Base-by-base conservation (phyloP, 2,113 vertebrate species). In the Grammomys surdaster region DNA sequence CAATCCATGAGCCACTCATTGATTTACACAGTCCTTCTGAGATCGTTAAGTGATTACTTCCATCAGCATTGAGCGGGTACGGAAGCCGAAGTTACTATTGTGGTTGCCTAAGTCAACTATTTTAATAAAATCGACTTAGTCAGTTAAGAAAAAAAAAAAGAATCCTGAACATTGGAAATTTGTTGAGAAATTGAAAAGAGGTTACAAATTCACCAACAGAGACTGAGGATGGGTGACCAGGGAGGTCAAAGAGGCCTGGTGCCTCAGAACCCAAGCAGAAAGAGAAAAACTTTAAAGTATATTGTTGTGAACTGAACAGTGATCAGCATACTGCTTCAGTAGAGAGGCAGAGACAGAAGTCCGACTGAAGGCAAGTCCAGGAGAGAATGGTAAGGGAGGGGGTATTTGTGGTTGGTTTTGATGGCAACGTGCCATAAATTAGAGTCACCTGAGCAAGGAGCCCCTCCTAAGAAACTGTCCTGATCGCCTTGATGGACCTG, bases 111-210 rank as follows among this genome's bases (percentile, higher is more conserved):
- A 63, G n/a, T 84, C 24, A 43, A 84, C 81, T 43, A 63, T 84
- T 63, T 63, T 84, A 84, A 63, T 84, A 63, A 28, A 28, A 84
- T 63, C 28, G 81, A 84, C n/a, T 43, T 28, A 63, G 26, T 60
- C 26, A 46, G 40, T 46, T 46, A 80, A 72, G 51, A 36, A 17
- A 81, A 48, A 16, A 58, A 58, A 93, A 95, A 65, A 60, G 14
- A 11, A 20, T 3, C 54, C 58, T 88, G 67, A 93, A 26, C 26
- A 2, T 43, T 43, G 51, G 54, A 36, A 93, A 91, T 33, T 43
- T 63, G 67, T 94, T 94, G 67, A 89, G 88, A 95, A 51, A 82
- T 54, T 91, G 86, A 81, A 80, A 89, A 65, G 69, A 89, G 40
- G 31, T 48, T 33, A 14, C 81, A n/a, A 40, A 65, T 20, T 88